Evolutionary conservation across 2,888 invertebrate genomes (phyloP), one percentile per base, ranked within the genome.

Genomic region (Dicranocentrus wangi): DNA sequence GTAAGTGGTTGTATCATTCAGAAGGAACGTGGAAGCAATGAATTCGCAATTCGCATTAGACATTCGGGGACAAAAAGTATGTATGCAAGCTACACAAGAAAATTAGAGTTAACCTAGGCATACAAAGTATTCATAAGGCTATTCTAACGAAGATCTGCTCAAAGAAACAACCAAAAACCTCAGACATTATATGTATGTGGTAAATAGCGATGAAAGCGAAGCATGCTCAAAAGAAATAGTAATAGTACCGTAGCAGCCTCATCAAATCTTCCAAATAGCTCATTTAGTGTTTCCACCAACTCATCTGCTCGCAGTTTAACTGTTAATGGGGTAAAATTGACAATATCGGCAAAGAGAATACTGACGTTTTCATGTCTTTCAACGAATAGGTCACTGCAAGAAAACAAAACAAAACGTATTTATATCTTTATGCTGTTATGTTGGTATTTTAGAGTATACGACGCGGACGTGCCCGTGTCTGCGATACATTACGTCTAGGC

Each of bases 311-410:
- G 93, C 71, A 97, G 89, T 0, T 93, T 93, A 0, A 94, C 94
- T 0, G 97, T 96, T 89, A 96, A 91, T 87, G 93, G 93, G 0
- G 97, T 97, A 87, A 96, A 97, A 89, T 97, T 96, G 0, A 97
- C 97, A 60, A 97, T 95, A 88, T 97, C 97, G 0, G 97, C 97
- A 88, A 95, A 97, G 39, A 97, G 89, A 84, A 97, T 95, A 86
- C 95, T 94, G 1, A 97, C 97, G 88, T 96, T 93, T 17, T 94
- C 92, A 88, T 97, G 96, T 43, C 93, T 93, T 89, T 95, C 94
- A 0, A 97, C 93, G 87, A 96, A 96, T 0, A 96, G 90, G 87
- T 95, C 94, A 86, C 97, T 97, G 89, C 77, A 90, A 92, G 63
- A n/a, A 73, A 32, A n/a, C 13, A 13, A 61, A 10, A 65, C 19